Conservation (phyloP, 2,113 vertebrate genomes). For the Mustela lutreola region DNA sequence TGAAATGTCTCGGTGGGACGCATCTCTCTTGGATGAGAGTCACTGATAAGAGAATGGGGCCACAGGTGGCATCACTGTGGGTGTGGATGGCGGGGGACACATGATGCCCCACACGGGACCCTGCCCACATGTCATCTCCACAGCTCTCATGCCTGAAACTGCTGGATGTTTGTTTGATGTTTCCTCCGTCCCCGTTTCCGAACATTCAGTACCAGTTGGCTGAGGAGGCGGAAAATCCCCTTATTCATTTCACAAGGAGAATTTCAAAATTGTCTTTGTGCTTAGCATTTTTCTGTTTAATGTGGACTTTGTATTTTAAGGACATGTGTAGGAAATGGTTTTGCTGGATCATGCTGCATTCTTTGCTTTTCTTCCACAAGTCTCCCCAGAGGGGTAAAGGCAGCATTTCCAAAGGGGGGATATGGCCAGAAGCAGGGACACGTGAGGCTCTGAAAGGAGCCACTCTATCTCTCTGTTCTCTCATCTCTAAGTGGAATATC, state of each 20-base stretch:
- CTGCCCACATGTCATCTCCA: accelerated
- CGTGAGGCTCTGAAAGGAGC: not conserved
- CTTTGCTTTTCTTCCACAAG: not conserved
- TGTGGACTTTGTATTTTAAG: not conserved
- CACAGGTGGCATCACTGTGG: not conserved
- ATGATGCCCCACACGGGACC: accelerated
- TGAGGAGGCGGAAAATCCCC: not conserved
- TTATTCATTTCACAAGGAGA: not conserved
- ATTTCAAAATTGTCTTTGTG: constrained; percentile 45
- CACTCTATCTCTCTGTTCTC: not conserved
- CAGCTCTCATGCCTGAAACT: not conserved
- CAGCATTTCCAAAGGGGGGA: not conserved
- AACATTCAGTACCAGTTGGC: not conserved
- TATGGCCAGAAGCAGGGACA: accelerated
- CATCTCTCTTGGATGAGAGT: accelerated
- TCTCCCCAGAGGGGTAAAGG: not conserved
- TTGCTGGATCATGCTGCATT: not conserved
- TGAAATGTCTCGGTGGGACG: not conserved
- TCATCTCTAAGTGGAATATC: not conserved
- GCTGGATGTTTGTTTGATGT: not conserved
- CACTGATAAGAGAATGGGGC: not conserved
- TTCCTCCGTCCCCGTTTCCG: not conserved
- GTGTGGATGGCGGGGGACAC: not conserved
- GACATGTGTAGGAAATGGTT: not conserved
- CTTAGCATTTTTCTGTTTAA: not conserved